Evolutionary conservation across 2,113 vertebrate genomes (phyloP), one percentile per base, ranked within the genome.

Genomic region (Coreoperca whiteheadi): DNA sequence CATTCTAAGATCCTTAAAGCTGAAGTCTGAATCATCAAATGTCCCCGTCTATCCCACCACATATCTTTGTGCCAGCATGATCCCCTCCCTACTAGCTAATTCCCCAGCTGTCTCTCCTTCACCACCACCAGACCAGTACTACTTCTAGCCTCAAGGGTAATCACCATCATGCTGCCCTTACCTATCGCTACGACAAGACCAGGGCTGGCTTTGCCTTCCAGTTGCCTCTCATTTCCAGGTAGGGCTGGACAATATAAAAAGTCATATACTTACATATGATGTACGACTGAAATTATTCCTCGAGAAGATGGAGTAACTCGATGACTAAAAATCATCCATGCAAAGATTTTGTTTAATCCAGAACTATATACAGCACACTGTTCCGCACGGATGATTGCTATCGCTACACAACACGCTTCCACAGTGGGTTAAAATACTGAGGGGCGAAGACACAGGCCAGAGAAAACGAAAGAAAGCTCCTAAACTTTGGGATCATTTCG

Each of bases 41-140:
- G 51, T 84, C 75, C 15, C 11, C 0, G 15, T 70, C 68, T 43
- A 77, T 65, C 28, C 63, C 20, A 71, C 39, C 63, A 41, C 70
- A 28, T 67, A 71, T 74, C 61, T 76, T 66, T 84, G 16, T 83
- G 30, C 25, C 63, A 20, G n/a, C n/a, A 64, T 59, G 79, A 89
- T 79, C 75, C 67, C 70, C 76, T 84, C 66, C 37, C 73, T 74
- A 16, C 82, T 56, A 64, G 81, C 81, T 51, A 88, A 81, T 85
- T 88, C 86, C 77, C 86, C 87, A 93, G 82, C 84, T 91, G 92
- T 89, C 89, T 88, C 87, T 86, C 39, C 21, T 48, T 72, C 21
- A 60, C 73, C 66, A 72, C 51, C 50, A 61, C 32, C 54, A 53
- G 43, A 84, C 83, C 59, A 79, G 46, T 57, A 72, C 63, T 57